Evolutionary conservation across 2,113 vertebrate genomes (phyloP).

Genomic region (Apeltes quadracus): DNA sequence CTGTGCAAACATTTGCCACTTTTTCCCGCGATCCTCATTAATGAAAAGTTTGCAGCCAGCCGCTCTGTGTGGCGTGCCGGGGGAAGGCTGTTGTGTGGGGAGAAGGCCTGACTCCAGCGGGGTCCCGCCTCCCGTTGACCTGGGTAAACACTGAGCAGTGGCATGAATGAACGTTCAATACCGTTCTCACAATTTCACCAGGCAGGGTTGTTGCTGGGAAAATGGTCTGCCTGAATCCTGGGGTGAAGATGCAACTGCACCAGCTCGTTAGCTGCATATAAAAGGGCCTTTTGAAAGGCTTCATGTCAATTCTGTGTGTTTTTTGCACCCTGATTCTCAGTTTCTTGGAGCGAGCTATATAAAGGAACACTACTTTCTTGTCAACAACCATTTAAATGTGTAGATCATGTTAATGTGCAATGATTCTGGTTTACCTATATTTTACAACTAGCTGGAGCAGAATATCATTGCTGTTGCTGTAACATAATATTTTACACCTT

Average conservation of each 20-base stretch:
- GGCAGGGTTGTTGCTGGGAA: constrained; percentile 11
- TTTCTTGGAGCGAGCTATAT: constrained; percentile 8
- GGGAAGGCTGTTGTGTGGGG: constrained; percentile 16
- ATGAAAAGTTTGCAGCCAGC: constrained; percentile 71
- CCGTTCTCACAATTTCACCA: constrained; percentile 13
- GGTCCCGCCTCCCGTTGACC: constrained; percentile 39
- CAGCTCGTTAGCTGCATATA: neutral
- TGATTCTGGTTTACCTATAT: neutral
- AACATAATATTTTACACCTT: neutral
- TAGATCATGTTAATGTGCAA: constrained; percentile 15
- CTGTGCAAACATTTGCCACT: constrained; percentile 77
- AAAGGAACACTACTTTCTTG: constrained; percentile 11
- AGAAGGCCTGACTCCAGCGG: constrained; percentile 21
- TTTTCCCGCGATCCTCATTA: constrained; percentile 62
- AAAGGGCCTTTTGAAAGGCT: constrained; percentile 6
- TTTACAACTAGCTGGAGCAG: neutral
- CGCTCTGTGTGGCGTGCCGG: constrained; percentile 45
- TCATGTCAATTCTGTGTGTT: constrained; percentile 7
- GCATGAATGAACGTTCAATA: constrained; percentile 48
- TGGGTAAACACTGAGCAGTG: constrained; percentile 41
- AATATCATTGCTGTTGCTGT: neutral
- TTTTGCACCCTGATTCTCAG: constrained; percentile 6
- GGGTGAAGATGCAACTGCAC: constrained; percentile 6
- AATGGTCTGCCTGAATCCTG: neutral
- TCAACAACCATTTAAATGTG: constrained; percentile 25